Evolutionary conservation across 1,140 invertebrate species (phyloP).

Genomic region (Sitobion miscanthi): DNA sequence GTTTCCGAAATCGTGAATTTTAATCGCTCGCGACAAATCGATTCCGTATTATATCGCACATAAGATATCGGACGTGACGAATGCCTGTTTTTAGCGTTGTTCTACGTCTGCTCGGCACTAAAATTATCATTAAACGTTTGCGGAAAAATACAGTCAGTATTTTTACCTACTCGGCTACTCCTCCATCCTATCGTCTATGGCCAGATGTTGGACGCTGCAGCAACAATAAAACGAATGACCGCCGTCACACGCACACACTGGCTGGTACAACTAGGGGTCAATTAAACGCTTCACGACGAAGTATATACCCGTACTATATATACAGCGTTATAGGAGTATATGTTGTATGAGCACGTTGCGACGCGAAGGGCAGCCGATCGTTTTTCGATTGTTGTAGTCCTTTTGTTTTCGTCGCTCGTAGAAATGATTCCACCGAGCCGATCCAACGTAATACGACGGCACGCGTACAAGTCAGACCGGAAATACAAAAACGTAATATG

Average conservation of each 20-base stretch:
- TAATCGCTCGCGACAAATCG: neutral
- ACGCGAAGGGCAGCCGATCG: neutral
- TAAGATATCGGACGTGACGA: neutral
- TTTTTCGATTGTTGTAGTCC: neutral
- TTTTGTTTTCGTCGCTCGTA: constrained; percentile 20
- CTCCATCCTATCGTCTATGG: neutral
- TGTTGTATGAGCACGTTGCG: neutral
- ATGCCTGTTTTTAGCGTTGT: neutral
- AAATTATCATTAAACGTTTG: constrained; percentile 20
- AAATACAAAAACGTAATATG: constrained; percentile 10
- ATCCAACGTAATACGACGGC: neutral
- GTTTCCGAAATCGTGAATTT: neutral
- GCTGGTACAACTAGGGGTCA: neutral
- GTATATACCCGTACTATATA: neutral
- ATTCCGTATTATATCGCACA: neutral
- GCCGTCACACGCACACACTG: neutral
- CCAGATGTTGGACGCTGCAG: constrained; percentile 20
- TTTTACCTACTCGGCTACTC: neutral
- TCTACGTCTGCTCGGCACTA: neutral
- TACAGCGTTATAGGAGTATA: neutral
- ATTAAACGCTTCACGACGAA: neutral
- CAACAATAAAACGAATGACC: constrained; percentile 25
- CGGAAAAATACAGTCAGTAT: neutral
- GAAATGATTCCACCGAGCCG: neutral
- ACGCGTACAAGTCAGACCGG: neutral